These are phyloP conservation scores for Phengaris alcon DNA, from an alignment of 2,888 invertebrate genomes.

Conservation along the genomic window DNA sequence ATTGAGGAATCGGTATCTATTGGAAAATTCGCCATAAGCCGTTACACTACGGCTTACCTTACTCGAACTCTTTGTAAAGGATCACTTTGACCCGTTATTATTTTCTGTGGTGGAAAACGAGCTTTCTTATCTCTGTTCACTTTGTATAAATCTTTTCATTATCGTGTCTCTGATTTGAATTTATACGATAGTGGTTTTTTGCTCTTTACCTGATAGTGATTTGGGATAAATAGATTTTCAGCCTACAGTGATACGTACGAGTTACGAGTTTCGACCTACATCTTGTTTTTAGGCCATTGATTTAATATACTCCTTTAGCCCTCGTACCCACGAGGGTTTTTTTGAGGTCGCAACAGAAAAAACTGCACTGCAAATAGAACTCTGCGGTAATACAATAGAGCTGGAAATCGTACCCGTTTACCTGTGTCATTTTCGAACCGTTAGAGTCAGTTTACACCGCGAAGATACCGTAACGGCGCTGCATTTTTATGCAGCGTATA, in stretches of 20 bases:
- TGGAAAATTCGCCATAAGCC: constrained; percentile 48
- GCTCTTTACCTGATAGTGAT: not conserved
- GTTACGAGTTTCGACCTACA: not conserved
- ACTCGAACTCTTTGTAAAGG: constrained; percentile 49
- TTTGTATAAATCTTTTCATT: not conserved
- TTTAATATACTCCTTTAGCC: too few species aligned
- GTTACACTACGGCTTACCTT: not conserved
- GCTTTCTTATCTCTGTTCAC: constrained; percentile 16
- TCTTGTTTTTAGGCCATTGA: constrained; percentile 5
- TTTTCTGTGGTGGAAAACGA: constrained; percentile 25
- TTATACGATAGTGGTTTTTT: constrained; percentile 1
- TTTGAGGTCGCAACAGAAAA: too few species aligned
- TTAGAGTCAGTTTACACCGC: too few species aligned
- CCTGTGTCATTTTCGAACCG: too few species aligned
- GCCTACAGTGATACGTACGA: not conserved
- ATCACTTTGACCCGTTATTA: constrained; percentile 40
- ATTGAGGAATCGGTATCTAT: constrained; percentile 50
- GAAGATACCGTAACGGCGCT: too few species aligned
- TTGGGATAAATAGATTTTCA: not conserved
- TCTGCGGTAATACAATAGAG: too few species aligned
- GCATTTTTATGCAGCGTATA: too few species aligned
- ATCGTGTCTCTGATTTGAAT: constrained; percentile 5
- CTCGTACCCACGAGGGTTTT: too few species aligned
- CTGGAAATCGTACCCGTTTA: too few species aligned
- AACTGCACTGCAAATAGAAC: too few species aligned